Conservation (phyloP, 1,140 invertebrate species). For the Lamellibrachia luymesi region DNA sequence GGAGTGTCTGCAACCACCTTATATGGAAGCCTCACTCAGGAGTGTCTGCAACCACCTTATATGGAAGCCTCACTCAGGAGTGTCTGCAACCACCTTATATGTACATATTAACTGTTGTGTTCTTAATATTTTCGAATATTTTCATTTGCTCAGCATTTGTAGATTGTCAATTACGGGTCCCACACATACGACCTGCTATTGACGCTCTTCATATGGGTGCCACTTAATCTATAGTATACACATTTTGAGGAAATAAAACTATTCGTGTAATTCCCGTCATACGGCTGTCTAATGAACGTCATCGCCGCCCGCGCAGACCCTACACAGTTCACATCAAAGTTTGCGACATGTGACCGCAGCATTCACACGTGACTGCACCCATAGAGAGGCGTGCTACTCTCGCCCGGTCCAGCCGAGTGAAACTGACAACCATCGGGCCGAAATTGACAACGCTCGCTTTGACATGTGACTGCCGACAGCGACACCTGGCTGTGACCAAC, state of each 20-base stretch:
- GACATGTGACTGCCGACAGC: background rate
- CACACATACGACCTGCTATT: too few species aligned
- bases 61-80: too few species aligned
- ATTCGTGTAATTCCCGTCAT: background rate
- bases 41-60: too few species aligned
- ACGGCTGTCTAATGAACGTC: background rate
- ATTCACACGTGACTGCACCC: background rate
- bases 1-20: too few species aligned
- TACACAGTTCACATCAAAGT: background rate
- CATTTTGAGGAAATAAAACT: background rate
- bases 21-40: too few species aligned
- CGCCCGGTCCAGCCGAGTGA: background rate
- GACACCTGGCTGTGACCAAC: background rate
- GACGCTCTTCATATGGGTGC: background rate
- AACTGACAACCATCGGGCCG: background rate
- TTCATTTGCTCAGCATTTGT: too few species aligned
- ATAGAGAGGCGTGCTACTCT: background rate
- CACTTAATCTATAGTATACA: background rate
- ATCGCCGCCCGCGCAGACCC: background rate
- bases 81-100: too few species aligned
- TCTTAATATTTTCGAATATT: too few species aligned
- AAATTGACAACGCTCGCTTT: constrained; percentile 1
- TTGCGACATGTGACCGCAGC: background rate
- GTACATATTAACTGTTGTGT: too few species aligned
- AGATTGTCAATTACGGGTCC: too few species aligned